phyloP scores from a whole-genome alignment of 2,888 invertebrate species.

The Cepaea hortensis region DNA sequence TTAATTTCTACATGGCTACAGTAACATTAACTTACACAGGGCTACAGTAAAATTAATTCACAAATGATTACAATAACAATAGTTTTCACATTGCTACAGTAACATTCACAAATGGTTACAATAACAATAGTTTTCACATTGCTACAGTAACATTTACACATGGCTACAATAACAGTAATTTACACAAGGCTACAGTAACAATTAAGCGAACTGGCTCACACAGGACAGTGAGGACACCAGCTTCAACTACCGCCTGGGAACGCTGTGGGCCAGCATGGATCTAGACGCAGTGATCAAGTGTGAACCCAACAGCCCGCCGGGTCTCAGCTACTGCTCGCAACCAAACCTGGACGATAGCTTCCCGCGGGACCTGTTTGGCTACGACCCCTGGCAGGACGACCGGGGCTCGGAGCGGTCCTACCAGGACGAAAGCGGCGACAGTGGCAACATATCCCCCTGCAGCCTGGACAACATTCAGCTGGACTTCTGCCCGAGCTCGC shows the following conservation, averaged over 20 bases:
- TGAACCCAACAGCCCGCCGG: constrained; percentile 70
- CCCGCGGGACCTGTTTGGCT: constrained; percentile 67
- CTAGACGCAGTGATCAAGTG: constrained; percentile 69
- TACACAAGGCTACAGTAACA: too few relatives aligned
- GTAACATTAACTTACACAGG: too few relatives aligned
- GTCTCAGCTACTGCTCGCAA: constrained; percentile 66
- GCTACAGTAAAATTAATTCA: too few relatives aligned
- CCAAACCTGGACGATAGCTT: constrained; percentile 69
- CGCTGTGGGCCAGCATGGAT: constrained; percentile 65
- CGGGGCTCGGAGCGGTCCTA: constrained; percentile 69
- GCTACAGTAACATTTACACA: too few relatives aligned
- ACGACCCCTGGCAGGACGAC: constrained; percentile 66
- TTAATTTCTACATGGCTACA: too few relatives aligned
- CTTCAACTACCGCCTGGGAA: constrained; percentile 52
- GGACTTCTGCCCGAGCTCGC: constrained; percentile 89
- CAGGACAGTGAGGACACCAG: constrained; percentile 54
- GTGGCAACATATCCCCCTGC: constrained; percentile 65
- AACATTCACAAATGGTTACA: too few relatives aligned
- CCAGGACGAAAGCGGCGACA: constrained; percentile 65
- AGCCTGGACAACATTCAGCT: constrained; percentile 60
- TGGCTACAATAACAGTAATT: too few relatives aligned
- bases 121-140: too few relatives aligned
- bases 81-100: too few relatives aligned
- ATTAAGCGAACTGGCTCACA: not conserved
- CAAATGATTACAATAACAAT: too few relatives aligned